These are phyloP conservation scores for Drosophila cognata DNA, from an alignment of 2,888 invertebrate species.

Conservation along the genomic window DNA sequence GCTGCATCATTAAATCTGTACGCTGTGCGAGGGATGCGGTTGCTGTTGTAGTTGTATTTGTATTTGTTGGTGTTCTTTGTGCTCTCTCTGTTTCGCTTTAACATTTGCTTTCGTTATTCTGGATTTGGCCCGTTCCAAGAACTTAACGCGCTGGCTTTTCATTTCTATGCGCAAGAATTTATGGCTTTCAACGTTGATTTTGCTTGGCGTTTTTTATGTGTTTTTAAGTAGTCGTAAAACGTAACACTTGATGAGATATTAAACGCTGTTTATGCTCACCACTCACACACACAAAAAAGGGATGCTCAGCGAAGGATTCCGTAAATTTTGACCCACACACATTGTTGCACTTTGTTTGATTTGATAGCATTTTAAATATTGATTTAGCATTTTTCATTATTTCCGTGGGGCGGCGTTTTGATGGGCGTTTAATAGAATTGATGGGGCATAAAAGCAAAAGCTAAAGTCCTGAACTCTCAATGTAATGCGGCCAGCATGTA, in stretches of 20 bases:
- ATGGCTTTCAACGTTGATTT: slow-evolving; percentile 79
- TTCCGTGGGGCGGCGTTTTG: slow-evolving; percentile 45
- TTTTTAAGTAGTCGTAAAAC: slow-evolving; percentile 84
- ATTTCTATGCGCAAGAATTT: slow-evolving; percentile 68
- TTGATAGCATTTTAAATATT: slow-evolving; percentile 78
- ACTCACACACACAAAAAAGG: background rate
- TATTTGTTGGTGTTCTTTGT: background rate
- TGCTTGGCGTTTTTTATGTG: slow-evolving; percentile 79
- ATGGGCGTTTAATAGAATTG: slow-evolving; percentile 69
- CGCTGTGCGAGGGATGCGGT: slow-evolving; percentile 51
- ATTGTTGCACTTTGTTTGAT: slow-evolving; percentile 73
- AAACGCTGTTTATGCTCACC: slow-evolving; percentile 75
- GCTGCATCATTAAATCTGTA: slow-evolving; percentile 81
- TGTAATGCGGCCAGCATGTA: slow-evolving; percentile 17
- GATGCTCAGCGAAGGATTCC: slow-evolving; percentile 17
- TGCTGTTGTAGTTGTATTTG: slow-evolving; percentile 22
- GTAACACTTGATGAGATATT: slow-evolving; percentile 84
- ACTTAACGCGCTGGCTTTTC: slow-evolving; percentile 47
- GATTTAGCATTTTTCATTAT: slow-evolving; percentile 76
- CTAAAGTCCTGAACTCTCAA: slow-evolving; percentile 14
- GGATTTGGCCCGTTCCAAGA: slow-evolving; percentile 22
- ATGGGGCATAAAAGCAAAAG: slow-evolving; percentile 43
- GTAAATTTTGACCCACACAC: slow-evolving; percentile 22
- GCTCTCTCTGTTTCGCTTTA: slow-evolving; percentile 55
- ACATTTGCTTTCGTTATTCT: slow-evolving; percentile 69